phyloP scores from a whole-genome alignment of 1,140 invertebrate genomes.

The Drosophila tropicalis region DNA sequence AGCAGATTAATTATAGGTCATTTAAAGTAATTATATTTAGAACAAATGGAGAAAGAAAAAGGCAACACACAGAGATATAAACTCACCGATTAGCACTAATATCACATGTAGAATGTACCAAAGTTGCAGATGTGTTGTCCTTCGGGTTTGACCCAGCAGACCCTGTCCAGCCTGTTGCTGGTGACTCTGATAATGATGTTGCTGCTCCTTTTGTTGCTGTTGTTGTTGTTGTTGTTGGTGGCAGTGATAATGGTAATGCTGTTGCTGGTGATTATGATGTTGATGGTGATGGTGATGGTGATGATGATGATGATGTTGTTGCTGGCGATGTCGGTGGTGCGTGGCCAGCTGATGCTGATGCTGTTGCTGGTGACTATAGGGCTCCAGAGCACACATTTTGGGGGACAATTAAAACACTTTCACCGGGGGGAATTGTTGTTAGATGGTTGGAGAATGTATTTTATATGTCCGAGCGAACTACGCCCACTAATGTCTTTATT shows the following conservation, averaged over 20 bases:
- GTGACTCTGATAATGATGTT: conserved; percentile 30
- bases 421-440: conserved; percentile 22
- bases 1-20: conserved; percentile 57
- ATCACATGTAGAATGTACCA: conserved; percentile 81
- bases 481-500: conserved; percentile 71
- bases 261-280: conserved; percentile 51
- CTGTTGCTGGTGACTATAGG: conserved; percentile 32
- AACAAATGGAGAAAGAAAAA: conserved; percentile 1
- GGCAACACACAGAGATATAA: conserved; percentile 1
- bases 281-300: conserved; percentile 47
- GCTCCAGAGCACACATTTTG: conserved; percentile 63
- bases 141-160: conserved; percentile 25
- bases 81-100: conserved; percentile 81
- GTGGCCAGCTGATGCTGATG: conserved; percentile 57
- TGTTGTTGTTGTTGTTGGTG: conserved; percentile 57
- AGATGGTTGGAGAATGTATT: conserved; percentile 7
- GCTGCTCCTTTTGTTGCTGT: conserved; percentile 38
- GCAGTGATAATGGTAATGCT: conserved; percentile 15
- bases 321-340: conserved; percentile 49
- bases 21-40: conserved; percentile 53
- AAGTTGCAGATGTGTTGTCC: conserved; percentile 62
- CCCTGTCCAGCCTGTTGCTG: conserved; percentile 47
- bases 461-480: conserved; percentile 50
- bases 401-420: conserved; percentile 47
- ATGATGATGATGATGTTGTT: conserved; percentile 26